Evolutionary conservation across 1,140 invertebrate genomes (phyloP).

Genomic region (Proctacanthus coquilletti): DNA sequence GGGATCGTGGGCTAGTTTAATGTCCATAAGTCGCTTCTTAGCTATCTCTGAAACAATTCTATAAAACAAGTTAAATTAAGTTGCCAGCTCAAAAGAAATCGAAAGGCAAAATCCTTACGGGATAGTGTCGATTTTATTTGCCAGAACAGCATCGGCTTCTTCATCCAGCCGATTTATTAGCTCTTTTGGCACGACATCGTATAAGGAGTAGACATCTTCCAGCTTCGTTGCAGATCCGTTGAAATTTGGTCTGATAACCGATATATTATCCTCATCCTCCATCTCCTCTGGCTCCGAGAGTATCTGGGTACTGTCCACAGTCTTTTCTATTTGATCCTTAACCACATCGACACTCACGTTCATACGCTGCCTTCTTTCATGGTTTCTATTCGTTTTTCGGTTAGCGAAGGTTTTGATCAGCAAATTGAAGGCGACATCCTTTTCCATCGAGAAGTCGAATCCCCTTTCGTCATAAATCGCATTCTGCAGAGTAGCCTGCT

Average conservation of each 20-base stretch:
- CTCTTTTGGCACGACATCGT: conserved; percentile 14
- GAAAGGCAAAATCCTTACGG: conserved; percentile 19
- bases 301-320: conserved; percentile 12
- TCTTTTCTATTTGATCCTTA: conserved; percentile 19
- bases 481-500: background rate
- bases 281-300: conserved; percentile 14
- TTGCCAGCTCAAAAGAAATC: too few species aligned
- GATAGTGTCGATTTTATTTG: conserved; percentile 10
- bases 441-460: background rate
- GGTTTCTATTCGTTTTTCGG: conserved; percentile 17
- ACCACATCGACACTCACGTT: conserved; percentile 21
- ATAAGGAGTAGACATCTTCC: conserved; percentile 14
- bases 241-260: conserved; percentile 15
- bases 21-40: background rate
- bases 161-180: conserved; percentile 21
- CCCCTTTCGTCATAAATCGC: background rate
- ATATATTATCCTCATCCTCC: conserved; percentile 1
- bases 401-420: conserved; percentile 14
- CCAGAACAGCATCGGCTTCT: conserved; percentile 18
- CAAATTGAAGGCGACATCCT: background rate
- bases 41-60: background rate
- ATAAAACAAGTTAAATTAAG: background rate
- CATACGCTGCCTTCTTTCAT: conserved; percentile 18
- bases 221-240: conserved; percentile 17
- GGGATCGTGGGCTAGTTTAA: background rate